Base-by-base conservation (phyloP, 2,797 vertebrate species). In the Notoglanidium macrostoma region DNA sequence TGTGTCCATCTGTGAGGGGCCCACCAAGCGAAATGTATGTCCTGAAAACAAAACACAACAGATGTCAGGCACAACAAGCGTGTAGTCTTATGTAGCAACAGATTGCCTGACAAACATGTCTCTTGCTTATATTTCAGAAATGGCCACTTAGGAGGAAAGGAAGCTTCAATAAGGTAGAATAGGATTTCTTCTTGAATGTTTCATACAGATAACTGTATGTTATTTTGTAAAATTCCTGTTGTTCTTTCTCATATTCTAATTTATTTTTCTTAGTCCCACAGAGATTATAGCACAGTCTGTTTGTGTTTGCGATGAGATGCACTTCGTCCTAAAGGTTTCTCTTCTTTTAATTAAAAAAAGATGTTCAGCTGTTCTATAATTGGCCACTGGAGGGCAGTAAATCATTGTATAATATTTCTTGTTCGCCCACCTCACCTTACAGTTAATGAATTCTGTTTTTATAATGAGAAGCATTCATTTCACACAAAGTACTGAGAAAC, bases 1-100 rank as follows among this genome's bases (percentile, higher is more conserved):
- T 91, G 93, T 99, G 57, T 95, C 96, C 89, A 95, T 96, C 73
- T 96, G 97, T 92, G 96, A 97, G 77, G 96, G 96, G 82, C 97
- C 98, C 86, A 93, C 96, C 91, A 99, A 98, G 95, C 96, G 96
- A 94, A 96, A 95, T 87, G 96, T 96, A 92, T 5, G 88, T 78
- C 76, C 40, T 40, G 51, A 86, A 9, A 72, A 70, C 82, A 78
- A 91, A 90, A 89, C 29, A 80, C 72, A 84, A 65, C 57, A 87
- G 26, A 67, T 70, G 51, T 82, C 67, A 59, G 68, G 55, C 78
- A 82, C 85, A 87, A 49, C 46, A 70, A 68, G 63, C 77, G 17
- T 46, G 54, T 49, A 44, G 77, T 81, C 67, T 81, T 54, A 23
- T 65, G 59, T 90, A 92, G 92, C 92, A 89, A 83, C 89, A 90